A percentile compares a stretch with the other conserved stretches of the same genome.
Evolutionary conservation across 2,888 invertebrate species (phyloP).

Genomic region (Pollenia amentaria): DNA sequence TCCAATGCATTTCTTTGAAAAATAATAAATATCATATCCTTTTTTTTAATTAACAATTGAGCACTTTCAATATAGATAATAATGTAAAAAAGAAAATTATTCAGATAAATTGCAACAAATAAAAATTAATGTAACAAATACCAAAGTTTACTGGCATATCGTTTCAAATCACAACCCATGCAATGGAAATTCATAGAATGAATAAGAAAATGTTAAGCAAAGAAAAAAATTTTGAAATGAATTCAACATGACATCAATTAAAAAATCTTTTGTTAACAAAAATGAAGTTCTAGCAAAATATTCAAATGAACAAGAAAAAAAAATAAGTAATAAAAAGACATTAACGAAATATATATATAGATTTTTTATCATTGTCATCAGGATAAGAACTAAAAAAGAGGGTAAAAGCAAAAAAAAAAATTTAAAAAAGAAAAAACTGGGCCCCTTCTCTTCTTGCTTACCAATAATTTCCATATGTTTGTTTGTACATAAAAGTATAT

Average conservation of each 20-base stretch:
- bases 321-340: constrained; percentile 23
- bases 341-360: constrained; percentile 24
- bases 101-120: constrained; percentile 53
- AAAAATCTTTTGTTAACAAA: constrained; percentile 57
- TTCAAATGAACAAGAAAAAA: constrained; percentile 14
- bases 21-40: too few species aligned
- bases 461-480: constrained; percentile 16
- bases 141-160: constrained; percentile 4
- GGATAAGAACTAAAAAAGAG: neutral
- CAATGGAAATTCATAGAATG: constrained; percentile 26
- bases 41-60: constrained; percentile 17
- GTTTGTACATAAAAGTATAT: constrained; percentile 2
- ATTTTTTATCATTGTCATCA: constrained; percentile 30
- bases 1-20: too few species aligned
- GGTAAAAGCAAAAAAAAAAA: constrained; percentile 1
- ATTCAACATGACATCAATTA: constrained; percentile 64
- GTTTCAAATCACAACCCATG: constrained; percentile 34
- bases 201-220: neutral
- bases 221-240: constrained; percentile 39
- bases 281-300: constrained; percentile 34
- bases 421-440: neutral
- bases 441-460: constrained; percentile 9
- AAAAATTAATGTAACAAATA: neutral
- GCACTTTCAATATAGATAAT: constrained; percentile 44
- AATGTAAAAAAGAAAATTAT: constrained; percentile 1